Conservation (phyloP, 2,797 vertebrate species). For the Spatula versicolor region DNA sequence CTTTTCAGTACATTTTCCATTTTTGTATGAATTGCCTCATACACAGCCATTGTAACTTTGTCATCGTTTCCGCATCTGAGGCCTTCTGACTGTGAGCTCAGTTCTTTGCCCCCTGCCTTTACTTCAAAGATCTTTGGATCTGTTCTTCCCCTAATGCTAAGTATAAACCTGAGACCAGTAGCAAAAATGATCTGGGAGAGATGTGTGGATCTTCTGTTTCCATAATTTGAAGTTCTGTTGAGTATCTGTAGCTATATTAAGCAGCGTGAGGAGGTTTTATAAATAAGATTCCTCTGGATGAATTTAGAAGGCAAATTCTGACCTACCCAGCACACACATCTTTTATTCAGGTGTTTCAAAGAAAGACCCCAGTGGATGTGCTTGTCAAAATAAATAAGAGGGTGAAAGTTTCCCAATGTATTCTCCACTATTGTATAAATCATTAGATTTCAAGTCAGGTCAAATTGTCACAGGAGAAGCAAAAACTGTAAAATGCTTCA, state of each 20-base stretch:
- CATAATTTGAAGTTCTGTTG: background rate
- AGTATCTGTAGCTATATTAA: background rate
- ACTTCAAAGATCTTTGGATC: background rate
- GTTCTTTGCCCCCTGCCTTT: background rate
- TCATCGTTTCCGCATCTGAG: background rate
- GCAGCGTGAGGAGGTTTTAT: background rate
- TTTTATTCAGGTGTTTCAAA: background rate
- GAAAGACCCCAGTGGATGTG: background rate
- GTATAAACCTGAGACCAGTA: background rate
- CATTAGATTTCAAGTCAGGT: constrained; percentile 31
- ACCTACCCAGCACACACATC: background rate
- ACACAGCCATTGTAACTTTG: background rate
- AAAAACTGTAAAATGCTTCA: constrained; percentile 2
- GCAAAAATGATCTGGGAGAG: background rate
- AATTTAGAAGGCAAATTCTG: background rate
- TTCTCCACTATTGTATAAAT: constrained; percentile 8
- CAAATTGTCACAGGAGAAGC: constrained; percentile 43
- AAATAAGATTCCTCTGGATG: background rate
- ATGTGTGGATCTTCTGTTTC: background rate
- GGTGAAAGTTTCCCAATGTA: background rate
- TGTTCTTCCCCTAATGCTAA: background rate
- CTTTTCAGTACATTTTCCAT: background rate
- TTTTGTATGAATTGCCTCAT: background rate
- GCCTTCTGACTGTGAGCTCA: background rate
- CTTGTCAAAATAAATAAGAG: background rate